Conservation (phyloP, 2,888 invertebrate genomes). For the Parascotia fuliginaria region DNA sequence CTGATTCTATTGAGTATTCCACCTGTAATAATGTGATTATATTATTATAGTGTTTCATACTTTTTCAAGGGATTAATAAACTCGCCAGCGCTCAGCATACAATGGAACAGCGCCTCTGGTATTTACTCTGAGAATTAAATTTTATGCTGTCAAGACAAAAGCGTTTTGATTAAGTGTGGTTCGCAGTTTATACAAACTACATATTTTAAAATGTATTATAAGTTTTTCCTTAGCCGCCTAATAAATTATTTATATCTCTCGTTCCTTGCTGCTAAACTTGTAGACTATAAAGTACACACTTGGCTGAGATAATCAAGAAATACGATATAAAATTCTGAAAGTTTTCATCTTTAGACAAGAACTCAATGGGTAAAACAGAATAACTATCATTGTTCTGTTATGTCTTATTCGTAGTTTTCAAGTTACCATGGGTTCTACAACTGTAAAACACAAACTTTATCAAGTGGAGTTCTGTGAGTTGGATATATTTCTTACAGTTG, state of each 20-base stretch:
- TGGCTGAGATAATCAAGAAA: background rate
- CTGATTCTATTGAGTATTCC: conserved; percentile 91
- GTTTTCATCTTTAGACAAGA: background rate
- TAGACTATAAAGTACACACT: background rate
- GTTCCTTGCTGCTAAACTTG: too few species aligned
- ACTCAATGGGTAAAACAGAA: background rate
- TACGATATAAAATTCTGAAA: background rate
- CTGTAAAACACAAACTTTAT: background rate
- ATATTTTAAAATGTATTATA: too few species aligned
- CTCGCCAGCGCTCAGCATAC: too few species aligned
- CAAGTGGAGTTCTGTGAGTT: background rate
- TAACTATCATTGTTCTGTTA: background rate
- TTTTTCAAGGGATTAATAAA: too few species aligned
- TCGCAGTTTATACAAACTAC: too few species aligned
- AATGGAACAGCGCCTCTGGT: too few species aligned
- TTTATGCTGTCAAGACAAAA: too few species aligned
- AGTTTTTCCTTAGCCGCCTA: too few species aligned
- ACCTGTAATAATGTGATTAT: conserved; percentile 70
- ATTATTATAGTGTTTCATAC: background rate
- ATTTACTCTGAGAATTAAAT: too few species aligned
- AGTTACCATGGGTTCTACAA: background rate
- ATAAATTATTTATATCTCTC: too few species aligned
- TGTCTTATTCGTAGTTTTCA: background rate
- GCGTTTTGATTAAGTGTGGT: too few species aligned
- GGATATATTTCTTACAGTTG: background rate